Conservation (phyloP, 2,113 vertebrate genomes). For the Eclectus roratus region DNA sequence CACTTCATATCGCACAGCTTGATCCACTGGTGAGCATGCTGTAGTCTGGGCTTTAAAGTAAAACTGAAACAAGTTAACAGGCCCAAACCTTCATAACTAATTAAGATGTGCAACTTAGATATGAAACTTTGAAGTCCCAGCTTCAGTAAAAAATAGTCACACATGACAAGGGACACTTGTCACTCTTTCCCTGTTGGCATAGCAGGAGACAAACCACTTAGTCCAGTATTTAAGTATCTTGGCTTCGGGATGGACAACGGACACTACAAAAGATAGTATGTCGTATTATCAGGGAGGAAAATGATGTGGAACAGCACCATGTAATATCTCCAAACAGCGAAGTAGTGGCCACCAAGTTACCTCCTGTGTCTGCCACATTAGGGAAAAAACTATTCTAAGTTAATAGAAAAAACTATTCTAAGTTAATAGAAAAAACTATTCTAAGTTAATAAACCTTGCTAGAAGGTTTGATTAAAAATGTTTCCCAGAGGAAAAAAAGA, state of each 20-base stretch:
- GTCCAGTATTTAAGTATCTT: neutral
- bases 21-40: neutral
- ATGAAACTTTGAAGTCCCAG: neutral
- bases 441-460: neutral
- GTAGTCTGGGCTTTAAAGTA: no score
- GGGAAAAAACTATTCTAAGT: neutral
- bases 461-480: neutral
- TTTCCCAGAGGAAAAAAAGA: neutral
- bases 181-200: neutral
- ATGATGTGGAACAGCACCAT: neutral
- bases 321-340: neutral
- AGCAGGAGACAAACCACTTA: neutral
- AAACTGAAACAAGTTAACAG: neutral
- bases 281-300: no score
- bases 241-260: neutral
- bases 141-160: neutral
- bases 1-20: neutral
- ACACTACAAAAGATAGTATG: neutral
- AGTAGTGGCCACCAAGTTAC: neutral
- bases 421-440: neutral
- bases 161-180: neutral
- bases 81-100: neutral
- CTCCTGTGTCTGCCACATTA: fast-evolving
- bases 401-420: neutral
- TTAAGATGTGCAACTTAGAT: neutral